phyloP scores from a whole-genome alignment of 2,113 vertebrate genomes.

The Elephantulus edwardii region DNA sequence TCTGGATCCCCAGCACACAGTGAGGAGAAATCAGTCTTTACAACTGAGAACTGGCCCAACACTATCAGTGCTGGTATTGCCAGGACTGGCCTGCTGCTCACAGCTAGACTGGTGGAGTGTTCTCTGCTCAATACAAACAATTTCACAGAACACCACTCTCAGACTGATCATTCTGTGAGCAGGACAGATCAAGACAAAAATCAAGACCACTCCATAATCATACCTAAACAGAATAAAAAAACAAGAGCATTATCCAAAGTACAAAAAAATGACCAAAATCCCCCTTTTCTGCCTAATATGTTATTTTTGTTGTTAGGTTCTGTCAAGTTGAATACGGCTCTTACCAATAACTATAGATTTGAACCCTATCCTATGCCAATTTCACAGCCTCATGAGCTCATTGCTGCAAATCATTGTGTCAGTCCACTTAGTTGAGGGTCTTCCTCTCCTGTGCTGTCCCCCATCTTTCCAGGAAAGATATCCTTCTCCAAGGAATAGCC shows the following conservation, averaged over 20 bases:
- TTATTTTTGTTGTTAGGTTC: too few relatives aligned
- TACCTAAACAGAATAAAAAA: neutral
- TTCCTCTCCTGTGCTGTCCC: too few relatives aligned
- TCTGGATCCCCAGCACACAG: neutral
- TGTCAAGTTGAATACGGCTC: too few relatives aligned
- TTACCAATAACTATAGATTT: too few relatives aligned
- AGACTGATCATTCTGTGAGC: neutral
- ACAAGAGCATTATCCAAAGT: neutral
- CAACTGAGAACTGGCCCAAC: neutral
- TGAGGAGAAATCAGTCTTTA: neutral
- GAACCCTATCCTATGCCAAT: too few relatives aligned
- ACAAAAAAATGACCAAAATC: neutral
- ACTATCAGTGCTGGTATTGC: neutral
- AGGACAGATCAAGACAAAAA: neutral
- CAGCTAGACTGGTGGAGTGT: neutral
- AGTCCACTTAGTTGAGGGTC: too few relatives aligned
- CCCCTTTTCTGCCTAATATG: neutral
- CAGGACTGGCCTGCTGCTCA: neutral
- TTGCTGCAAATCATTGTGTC: too few relatives aligned
- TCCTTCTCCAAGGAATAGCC: too few relatives aligned
- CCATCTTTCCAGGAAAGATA: too few relatives aligned
- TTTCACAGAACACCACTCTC: neutral
- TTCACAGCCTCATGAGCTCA: too few relatives aligned
- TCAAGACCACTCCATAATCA: neutral
- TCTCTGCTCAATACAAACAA: neutral